Evolutionary conservation across 2,113 vertebrate genomes (phyloP).

Genomic region (Tenebrosternarchus preto): DNA sequence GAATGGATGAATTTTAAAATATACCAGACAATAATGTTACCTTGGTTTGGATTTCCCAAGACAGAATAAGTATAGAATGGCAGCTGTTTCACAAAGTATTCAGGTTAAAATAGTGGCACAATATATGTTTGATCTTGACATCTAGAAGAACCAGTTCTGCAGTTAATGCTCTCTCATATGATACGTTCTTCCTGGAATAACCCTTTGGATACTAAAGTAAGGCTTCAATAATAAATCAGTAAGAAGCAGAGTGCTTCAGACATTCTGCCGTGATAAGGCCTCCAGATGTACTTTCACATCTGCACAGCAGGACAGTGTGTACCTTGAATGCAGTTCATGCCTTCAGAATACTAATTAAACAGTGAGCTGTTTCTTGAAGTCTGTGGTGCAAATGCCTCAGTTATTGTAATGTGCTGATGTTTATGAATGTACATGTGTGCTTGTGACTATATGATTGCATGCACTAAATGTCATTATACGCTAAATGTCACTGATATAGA

Average conservation of each 20-base stretch:
- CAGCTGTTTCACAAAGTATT: background rate
- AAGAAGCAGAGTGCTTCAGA: slow-evolving; percentile 27
- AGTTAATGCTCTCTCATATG: background rate
- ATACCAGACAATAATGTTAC: background rate
- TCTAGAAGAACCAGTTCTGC: background rate
- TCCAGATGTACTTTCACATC: slow-evolving; percentile 42
- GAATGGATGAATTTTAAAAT: background rate
- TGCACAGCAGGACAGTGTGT: slow-evolving; percentile 30
- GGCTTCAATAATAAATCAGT: slow-evolving; percentile 33
- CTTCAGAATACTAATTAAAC: slow-evolving; percentile 37
- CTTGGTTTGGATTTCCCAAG: background rate
- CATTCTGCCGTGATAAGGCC: slow-evolving; percentile 34
- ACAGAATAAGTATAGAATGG: background rate
- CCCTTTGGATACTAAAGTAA: slow-evolving; percentile 35
- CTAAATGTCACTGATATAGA: too few relatives aligned
- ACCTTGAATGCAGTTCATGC: slow-evolving; percentile 19
- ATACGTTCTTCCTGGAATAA: slow-evolving; percentile 4
- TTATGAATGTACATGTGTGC: background rate
- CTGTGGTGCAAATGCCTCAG: background rate
- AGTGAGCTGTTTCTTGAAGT: slow-evolving; percentile 17
- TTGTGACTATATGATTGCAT: background rate
- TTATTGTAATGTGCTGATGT: background rate
- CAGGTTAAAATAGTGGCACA: background rate
- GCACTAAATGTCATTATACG: background rate
- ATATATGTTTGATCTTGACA: background rate